A percentile compares a stretch with the other conserved stretches of the same genome.
These are phyloP conservation scores for Eustalomyia histrio DNA, from an alignment of 2,888 invertebrate genomes.

Conservation along the genomic window DNA sequence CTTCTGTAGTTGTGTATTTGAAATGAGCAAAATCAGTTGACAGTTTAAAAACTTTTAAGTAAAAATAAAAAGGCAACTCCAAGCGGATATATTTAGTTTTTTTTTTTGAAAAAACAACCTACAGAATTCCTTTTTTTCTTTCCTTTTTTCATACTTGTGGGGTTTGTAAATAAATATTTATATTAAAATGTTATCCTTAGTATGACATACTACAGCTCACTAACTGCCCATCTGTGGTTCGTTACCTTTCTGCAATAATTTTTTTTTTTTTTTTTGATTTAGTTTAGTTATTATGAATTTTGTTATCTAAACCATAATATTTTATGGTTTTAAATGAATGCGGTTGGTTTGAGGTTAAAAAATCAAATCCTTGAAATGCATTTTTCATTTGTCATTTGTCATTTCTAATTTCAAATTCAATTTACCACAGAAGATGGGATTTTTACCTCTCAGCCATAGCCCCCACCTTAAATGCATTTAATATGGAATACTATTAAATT, in stretches of 20 bases:
- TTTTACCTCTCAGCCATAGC: not conserved
- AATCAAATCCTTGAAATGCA: slow-evolving; percentile 36
- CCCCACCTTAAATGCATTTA: slow-evolving; percentile 25
- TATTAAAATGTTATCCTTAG: too few relatives aligned
- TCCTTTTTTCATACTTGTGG: too few relatives aligned
- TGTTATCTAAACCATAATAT: slow-evolving; percentile 4
- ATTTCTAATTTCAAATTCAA: slow-evolving; percentile 38
- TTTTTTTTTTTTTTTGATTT: not conserved
- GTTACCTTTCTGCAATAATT: not conserved
- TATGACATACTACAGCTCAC: too few relatives aligned
- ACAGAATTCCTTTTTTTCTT: too few relatives aligned
- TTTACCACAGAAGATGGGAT: slow-evolving; percentile 23
- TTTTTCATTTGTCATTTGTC: slow-evolving; percentile 43
- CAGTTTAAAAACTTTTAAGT: too few relatives aligned
- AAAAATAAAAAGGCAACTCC: too few relatives aligned
- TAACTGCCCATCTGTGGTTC: not conserved
- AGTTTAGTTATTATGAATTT: not conserved
- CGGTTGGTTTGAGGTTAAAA: not conserved
- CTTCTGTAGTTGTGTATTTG: too few relatives aligned
- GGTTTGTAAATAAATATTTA: too few relatives aligned
- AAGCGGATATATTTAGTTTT: too few relatives aligned
- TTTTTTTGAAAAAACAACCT: too few relatives aligned
- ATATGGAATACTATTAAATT: slow-evolving; percentile 32
- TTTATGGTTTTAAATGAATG: slow-evolving; percentile 15
- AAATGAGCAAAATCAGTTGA: too few relatives aligned